Conservation (phyloP, 35 echinoderm and acorn worm genomes). For the Strongylocentrotus purpuratus region DNA sequence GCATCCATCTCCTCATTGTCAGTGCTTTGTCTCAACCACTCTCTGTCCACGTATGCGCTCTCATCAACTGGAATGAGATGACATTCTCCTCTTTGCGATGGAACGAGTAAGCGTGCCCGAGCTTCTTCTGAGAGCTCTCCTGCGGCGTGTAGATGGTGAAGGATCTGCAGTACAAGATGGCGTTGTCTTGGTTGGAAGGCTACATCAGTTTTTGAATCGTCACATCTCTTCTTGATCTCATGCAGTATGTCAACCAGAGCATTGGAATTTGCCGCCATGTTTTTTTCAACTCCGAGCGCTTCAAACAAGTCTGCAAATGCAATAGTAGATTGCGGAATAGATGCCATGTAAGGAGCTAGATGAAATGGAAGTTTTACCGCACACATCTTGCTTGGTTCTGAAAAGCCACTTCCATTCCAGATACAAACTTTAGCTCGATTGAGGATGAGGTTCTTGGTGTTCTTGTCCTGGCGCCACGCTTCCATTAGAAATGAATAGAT, state of each 20-base stretch:
- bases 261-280: background rate
- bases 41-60: too few species aligned
- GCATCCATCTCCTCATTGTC: too few species aligned
- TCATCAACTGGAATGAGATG: too few species aligned
- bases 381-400: conserved; percentile 20
- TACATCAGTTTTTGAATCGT: background rate
- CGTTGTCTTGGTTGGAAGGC: background rate
- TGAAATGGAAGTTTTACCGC: background rate
- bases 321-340: background rate
- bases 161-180: conserved; percentile 38
- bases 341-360: background rate
- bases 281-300: background rate
- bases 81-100: too few species aligned
- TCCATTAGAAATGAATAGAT: background rate
- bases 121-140: conserved; percentile 28
- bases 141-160: background rate
- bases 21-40: too few species aligned
- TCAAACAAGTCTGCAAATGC: background rate
- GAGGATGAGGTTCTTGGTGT: background rate
- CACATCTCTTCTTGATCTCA: background rate
- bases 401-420: conserved; percentile 40
- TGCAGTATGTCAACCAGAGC: background rate
- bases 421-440: background rate
- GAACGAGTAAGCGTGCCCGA: too few species aligned
- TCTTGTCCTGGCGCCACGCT: background rate